Evolutionary conservation across 1,140 invertebrate genomes (phyloP).

Genomic region (Bombus soroeensis): DNA sequence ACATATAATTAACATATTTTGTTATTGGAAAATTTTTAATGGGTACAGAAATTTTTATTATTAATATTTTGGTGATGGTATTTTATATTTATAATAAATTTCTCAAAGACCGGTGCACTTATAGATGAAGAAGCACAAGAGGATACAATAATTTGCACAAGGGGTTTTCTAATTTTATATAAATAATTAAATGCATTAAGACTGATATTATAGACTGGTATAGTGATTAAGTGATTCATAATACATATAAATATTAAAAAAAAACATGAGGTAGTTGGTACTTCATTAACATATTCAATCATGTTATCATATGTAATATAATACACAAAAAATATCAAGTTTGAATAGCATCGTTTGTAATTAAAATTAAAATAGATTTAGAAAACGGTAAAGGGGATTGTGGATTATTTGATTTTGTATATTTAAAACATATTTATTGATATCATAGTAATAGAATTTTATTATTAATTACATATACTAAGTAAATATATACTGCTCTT

Average conservation of each 20-base stretch:
- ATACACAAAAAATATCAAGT: background rate
- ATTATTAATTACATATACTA: background rate
- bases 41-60: background rate
- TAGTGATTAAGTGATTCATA: conserved; percentile 32
- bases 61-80: background rate
- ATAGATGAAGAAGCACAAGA: background rate
- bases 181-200: conserved; percentile 17
- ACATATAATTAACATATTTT: background rate
- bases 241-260: background rate
- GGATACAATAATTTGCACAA: background rate
- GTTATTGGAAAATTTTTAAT: background rate
- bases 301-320: background rate
- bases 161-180: background rate
- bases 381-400: background rate
- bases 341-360: conserved; percentile 39
- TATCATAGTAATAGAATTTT: background rate
- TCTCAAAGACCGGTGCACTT: background rate
- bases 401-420: background rate
- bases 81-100: background rate
- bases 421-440: conserved; percentile 19
- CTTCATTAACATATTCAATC: background rate
- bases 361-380: background rate
- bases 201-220: conserved; percentile 48
- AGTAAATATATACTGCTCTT: background rate
- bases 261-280: background rate